A percentile compares a stretch with the other conserved stretches of the same genome.
Evolutionary conservation across 2,888 invertebrate genomes (phyloP).

Genomic region (Agonum fuliginosum): DNA sequence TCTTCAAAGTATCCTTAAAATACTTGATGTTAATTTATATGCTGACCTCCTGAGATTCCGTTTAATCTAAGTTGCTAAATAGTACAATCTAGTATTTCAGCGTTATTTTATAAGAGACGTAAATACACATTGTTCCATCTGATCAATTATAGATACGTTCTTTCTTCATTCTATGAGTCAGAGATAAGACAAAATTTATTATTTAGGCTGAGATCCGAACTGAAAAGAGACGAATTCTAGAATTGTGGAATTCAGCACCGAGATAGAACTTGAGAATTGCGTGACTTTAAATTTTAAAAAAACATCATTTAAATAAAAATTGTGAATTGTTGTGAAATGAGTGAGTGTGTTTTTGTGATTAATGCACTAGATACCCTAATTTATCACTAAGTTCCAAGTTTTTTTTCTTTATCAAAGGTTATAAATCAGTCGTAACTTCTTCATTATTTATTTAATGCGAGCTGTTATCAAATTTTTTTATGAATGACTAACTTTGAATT

Average conservation of each 20-base stretch:
- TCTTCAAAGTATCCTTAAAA: too few species aligned
- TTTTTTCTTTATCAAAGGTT: background rate
- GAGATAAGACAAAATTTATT: conserved; percentile 11
- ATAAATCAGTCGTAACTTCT: conserved; percentile 6
- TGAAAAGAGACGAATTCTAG: conserved; percentile 2
- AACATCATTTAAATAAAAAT: too few species aligned
- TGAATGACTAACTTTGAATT: conserved; percentile 48
- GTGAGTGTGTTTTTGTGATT: background rate
- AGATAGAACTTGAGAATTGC: background rate
- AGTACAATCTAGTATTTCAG: background rate
- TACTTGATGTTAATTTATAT: too few species aligned
- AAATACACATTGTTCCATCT: conserved; percentile 25
- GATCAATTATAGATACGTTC: conserved; percentile 39
- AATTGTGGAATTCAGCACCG: background rate
- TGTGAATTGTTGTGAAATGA: too few species aligned
- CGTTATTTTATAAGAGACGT: conserved; percentile 21
- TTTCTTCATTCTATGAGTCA: conserved; percentile 32
- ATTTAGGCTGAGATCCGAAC: background rate
- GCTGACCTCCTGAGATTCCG: too few species aligned
- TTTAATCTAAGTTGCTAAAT: background rate
- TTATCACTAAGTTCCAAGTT: conserved; percentile 11
- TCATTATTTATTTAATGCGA: conserved; percentile 33
- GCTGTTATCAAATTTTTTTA: conserved; percentile 38
- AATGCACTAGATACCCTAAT: background rate
- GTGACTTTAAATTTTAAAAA: background rate